Evolutionary conservation across 2,888 invertebrate species (phyloP), one percentile per base, ranked within the genome.

Genomic region (Sarcophaga subvicina): DNA sequence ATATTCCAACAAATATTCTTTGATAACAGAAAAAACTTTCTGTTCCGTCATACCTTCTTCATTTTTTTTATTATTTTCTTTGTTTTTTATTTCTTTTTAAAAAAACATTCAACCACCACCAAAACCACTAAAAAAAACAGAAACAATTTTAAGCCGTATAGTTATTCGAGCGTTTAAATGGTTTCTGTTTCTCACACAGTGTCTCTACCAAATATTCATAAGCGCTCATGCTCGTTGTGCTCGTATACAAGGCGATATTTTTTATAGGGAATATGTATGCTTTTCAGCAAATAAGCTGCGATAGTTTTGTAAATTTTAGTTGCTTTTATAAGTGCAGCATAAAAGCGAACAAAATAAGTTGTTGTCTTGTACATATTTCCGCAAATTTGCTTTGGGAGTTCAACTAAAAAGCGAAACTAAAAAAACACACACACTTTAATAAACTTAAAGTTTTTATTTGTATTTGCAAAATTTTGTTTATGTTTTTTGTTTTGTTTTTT

Each of bases 121-220:
- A 80, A 71, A 80, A 60, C 66, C 20, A 45, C 45, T 14, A 17
- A 37, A 76, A 76, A 84, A 60, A n/a, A 54, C 12, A 54, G 10
- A 54, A 54, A 54, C 17, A 54, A 22, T 60, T 72, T 5, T 66
- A 76, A 14, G 49, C 66, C 71, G 45, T 78, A 75, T 37, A 80
- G 60, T 81, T 81, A 83, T 73, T 86, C 71, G 70, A 84, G 81
- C 84, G 76, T 84, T 81, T 80, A 86, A 86, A 83, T 77, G 69
- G 70, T 83, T 81, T 78, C 72, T 69, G 71, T 86, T 77, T 82
- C 83, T 27, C 80, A 80, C 66, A 71, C 80, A 64, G 71, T 85
- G 64, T 49, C 63, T 64, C 45, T 63, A 63, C n/a, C n/a, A 64
- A 70, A 75, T 63, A 62, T 27, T 62, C 62, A 72, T 17, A 60